Evolutionary conservation across 2,888 invertebrate species (phyloP), one percentile per base, ranked within the genome.

Genomic region (Erebia epiphron): DNA sequence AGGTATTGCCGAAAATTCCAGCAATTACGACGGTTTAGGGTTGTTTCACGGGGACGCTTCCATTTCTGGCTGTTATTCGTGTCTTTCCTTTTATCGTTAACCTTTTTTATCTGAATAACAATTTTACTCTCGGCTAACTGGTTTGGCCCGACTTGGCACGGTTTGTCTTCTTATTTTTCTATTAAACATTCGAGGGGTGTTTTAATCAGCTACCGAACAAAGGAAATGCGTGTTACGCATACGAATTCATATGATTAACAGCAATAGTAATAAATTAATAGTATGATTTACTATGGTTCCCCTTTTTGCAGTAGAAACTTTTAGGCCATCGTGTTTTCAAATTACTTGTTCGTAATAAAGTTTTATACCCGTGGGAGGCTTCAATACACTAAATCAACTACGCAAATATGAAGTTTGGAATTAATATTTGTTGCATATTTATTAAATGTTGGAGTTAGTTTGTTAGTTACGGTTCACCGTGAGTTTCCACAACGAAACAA

Each of bases 1-100:
- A 79, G 79, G 79, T 77, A 77, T 75, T 74, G 77, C 76, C 75
- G 75, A 75, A 69, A 79, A 75, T 79, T 78, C 78, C 76, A 69
- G 76, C 69, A 68, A 65, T 73, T 69, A 75, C 60, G 69, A 65
- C 61, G 71, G 54, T 67, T 72, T 64, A 70, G 72, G 64, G 69
- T 69, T 68, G 68, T 70, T 69, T 67, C 69, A 67, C 54, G 61
- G 60, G 41, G 71, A 69, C 49, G 67, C 49, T 66, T 71, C 46
- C 60, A 52, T 62, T 69, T 66, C 56, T 57, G 43, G 18, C 61
- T 62, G 67, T 67, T 66, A 70, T 62, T 43, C 41, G 66, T 70
- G 61, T 70, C 66, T 61, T 54, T 67, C 61, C 70, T 67, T 70
- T 70, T 49, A 56, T 35, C 66, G 65, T 70, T 71, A 57, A 71